Percentiles rank a stretch among this genome's conserved stretches.
Evolutionary conservation across 2,113 vertebrate species (phyloP).

Genomic region (Leptobrachium leishanense): DNA sequence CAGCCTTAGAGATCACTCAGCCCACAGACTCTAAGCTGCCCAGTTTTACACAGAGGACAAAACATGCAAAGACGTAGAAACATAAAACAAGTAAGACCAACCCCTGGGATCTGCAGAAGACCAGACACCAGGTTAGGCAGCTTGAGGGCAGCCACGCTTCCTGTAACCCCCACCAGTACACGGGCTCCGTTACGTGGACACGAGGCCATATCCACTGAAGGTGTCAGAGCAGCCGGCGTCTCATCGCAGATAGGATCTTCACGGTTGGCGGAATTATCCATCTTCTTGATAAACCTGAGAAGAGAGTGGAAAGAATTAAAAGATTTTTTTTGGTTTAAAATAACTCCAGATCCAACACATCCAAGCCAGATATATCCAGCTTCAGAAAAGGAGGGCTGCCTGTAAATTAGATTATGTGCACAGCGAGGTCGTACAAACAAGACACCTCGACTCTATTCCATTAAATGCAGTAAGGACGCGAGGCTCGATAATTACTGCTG

Average conservation of each 20-base stretch:
- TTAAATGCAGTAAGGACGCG: no score
- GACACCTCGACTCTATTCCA: no score
- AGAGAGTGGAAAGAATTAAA: conserved; percentile 19
- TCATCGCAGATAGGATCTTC: not conserved
- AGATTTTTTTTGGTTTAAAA: no score
- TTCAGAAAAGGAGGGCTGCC: no score
- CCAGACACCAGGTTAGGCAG: conserved; percentile 74
- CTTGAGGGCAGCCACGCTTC: conserved; percentile 90
- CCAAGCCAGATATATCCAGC: no score
- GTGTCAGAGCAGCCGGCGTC: not conserved
- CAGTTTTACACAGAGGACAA: not conserved
- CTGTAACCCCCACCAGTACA: conserved; percentile 86
- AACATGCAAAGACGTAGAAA: not conserved
- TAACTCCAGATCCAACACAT: no score
- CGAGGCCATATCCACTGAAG: not conserved
- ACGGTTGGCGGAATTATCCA: not conserved
- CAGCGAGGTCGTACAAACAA: no score
- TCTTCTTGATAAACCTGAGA: conserved; percentile 19
- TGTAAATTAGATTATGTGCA: no score
- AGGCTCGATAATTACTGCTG: no score
- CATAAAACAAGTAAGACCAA: conserved; percentile 60
- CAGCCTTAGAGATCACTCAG: not conserved
- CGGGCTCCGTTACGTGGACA: not conserved
- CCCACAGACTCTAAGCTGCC: not conserved
- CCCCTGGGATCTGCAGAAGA: conserved; percentile 77